These are phyloP conservation scores for Tylochromis polylepis DNA, from an alignment of 2,113 vertebrate species.

Conservation along the genomic window DNA sequence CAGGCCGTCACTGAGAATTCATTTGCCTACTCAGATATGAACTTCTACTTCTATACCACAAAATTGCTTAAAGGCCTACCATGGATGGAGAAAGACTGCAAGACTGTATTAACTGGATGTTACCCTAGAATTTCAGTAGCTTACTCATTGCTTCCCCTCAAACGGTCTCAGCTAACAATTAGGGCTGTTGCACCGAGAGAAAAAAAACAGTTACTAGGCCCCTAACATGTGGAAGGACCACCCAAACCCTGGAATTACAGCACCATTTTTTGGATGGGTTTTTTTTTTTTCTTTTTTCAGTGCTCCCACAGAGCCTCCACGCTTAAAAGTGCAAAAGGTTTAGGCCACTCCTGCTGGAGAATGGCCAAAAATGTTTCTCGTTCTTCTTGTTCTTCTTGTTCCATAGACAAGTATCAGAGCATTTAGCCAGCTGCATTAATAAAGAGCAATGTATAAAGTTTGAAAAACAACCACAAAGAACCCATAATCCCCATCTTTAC, in stretches of 20 bases:
- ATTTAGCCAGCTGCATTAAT: background rate
- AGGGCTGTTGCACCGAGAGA: background rate
- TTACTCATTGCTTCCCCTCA: background rate
- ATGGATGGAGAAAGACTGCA: background rate
- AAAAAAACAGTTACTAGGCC: background rate
- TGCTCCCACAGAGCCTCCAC: background rate
- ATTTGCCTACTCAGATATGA: background rate
- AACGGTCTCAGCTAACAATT: background rate
- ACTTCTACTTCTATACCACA: background rate
- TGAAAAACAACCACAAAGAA: background rate
- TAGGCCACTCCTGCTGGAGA: background rate
- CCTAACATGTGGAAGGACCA: background rate
- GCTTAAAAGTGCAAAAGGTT: background rate
- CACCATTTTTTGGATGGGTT: background rate
- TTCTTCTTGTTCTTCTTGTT: background rate
- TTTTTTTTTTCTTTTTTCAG: background rate
- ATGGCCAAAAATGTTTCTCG: background rate
- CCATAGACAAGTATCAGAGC: background rate
- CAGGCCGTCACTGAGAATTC: background rate
- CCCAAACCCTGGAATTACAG: background rate
- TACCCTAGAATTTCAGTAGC: background rate
- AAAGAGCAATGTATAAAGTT: background rate
- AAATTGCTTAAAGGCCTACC: background rate
- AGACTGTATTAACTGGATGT: background rate
- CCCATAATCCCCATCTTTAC: background rate